Base-by-base conservation (phyloP, 2,888 invertebrate genomes). In the Chymomyza caudatula region DNA sequence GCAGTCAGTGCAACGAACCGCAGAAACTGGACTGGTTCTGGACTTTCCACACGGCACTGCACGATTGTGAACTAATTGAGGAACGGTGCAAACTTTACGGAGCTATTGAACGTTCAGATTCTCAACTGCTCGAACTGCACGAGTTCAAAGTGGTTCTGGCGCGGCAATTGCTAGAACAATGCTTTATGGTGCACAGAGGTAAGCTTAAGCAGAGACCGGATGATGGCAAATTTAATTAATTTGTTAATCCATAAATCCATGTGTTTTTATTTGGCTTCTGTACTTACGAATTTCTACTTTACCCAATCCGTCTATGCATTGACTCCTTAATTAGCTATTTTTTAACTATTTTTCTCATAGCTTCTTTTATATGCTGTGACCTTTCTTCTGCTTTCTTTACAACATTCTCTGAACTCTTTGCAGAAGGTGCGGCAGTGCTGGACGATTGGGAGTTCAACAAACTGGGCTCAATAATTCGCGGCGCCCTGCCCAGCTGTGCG, bases 361-460 rank as follows among this genome's bases (percentile, higher is more conserved):
- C 20, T 17, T 44, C 17, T 25, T 47, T 5, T 44, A 17, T 11
- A 1, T 17, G 6, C n/a, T 19, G 6, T 20, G 17, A 42, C 63
- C 67, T 67, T 37, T 59, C 42, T 51, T 42, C 55, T 25, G 53
- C 51, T 65, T 60, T 25, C 65, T 62, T 25, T 58, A 51, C 57
- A 37, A 20, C 59, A 25, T 49, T 22, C 5, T 52, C 2, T 19
- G 19, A 20, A 25, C 52, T 51, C 17, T 43, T 25, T 44, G 60
- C 37, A 83, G 83, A 81, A 60, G 78, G 78, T 37, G 73, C 76
- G 23, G 73, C 77, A 43, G 77, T 77, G 23, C 73, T 83, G 47
- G 83, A 83, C 57, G 83, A 83, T 73, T 83, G 83, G 83, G 83
- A 83, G 63, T 83, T 83, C 69, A 83, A 83, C 57, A 83, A 83